Conservation (phyloP, 2,888 invertebrate species). For the Unio pictorum region DNA sequence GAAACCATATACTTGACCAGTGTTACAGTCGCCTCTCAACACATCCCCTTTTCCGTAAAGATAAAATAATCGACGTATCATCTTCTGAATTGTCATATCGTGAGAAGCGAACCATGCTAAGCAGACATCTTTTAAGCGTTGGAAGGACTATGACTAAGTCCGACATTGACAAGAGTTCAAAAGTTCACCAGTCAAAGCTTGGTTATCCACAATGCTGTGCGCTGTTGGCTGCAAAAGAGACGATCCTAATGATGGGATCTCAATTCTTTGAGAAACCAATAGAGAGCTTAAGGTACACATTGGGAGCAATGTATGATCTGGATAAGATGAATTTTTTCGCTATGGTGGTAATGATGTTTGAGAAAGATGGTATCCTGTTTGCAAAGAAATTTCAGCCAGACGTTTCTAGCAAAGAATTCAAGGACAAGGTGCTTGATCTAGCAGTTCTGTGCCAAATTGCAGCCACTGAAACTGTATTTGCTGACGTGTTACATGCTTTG, state of each 20-base stretch:
- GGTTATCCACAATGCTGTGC: slow-evolving; percentile 37
- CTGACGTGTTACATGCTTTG: slow-evolving; percentile 19
- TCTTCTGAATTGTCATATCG: slow-evolving; percentile 17
- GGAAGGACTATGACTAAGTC: slow-evolving; percentile 20
- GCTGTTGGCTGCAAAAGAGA: slow-evolving; percentile 22
- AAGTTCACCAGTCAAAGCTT: slow-evolving; percentile 22
- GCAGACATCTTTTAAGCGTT: slow-evolving; percentile 16
- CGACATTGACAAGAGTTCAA: slow-evolving; percentile 30
- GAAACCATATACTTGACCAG: slow-evolving; percentile 32
- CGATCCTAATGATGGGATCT: slow-evolving; percentile 25
- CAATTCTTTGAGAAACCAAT: slow-evolving; percentile 36
- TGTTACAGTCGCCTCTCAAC: slow-evolving; percentile 17
- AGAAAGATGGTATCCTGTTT: slow-evolving; percentile 34
- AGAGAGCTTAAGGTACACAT: slow-evolving; percentile 19
- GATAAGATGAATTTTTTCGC: slow-evolving; percentile 33
- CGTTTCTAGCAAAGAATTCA: slow-evolving; percentile 18
- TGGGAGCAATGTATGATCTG: slow-evolving; percentile 29
- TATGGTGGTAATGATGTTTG: slow-evolving; percentile 31
- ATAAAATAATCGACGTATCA: slow-evolving; percentile 26
- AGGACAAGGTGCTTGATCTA: slow-evolving; percentile 21
- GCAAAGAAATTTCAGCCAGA: slow-evolving; percentile 22
- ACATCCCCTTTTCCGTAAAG: slow-evolving; percentile 26
- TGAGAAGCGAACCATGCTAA: slow-evolving; percentile 22
- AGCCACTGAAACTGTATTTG: slow-evolving; percentile 19
- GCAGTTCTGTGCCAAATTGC: slow-evolving; percentile 27